Percentiles rank a stretch among this genome's conserved stretches.
These are phyloP conservation scores for Cristatella mucedo DNA, from an alignment of 2,888 invertebrate genomes.

Conservation along the genomic window DNA sequence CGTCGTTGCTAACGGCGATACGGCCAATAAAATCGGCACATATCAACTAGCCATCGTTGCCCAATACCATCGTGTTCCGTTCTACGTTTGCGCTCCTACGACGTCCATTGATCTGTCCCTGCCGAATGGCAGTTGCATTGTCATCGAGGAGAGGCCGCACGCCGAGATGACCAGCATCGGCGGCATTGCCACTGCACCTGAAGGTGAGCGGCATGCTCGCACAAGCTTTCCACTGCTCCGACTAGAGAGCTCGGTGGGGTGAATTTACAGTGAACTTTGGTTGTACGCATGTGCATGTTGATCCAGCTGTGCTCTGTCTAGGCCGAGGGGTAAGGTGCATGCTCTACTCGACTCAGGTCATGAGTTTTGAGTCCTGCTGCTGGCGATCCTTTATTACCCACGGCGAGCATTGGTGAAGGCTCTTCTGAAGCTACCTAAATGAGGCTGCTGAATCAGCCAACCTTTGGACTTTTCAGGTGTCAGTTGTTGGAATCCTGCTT, in stretches of 20 bases:
- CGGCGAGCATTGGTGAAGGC: too few relatives aligned
- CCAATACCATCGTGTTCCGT: conserved; percentile 73
- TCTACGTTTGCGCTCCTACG: conserved; percentile 83
- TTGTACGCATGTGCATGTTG: too few relatives aligned
- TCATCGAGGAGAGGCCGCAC: conserved; percentile 80
- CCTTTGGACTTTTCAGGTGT: conserved; percentile 52
- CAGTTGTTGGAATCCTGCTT: conserved; percentile 91
- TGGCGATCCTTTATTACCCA: too few relatives aligned
- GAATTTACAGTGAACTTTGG: too few relatives aligned
- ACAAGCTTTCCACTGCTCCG: too few relatives aligned
- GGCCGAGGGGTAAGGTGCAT: too few relatives aligned
- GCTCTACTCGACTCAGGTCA: too few relatives aligned
- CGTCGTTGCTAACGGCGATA: conserved; percentile 88
- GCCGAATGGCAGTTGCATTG: conserved; percentile 64
- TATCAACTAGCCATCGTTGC: conserved; percentile 69
- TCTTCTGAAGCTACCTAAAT: too few relatives aligned
- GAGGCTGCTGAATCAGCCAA: too few relatives aligned
- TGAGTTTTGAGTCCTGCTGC: too few relatives aligned
- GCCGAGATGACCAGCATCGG: conserved; percentile 79
- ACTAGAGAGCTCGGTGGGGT: too few relatives aligned
- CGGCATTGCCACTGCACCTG: conserved; percentile 68
- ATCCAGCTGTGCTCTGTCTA: too few relatives aligned
- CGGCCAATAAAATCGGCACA: conserved; percentile 89
- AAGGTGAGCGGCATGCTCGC: conserved; percentile 45
- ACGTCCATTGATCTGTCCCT: conserved; percentile 70